Evolutionary conservation across 2,797 vertebrate species (phyloP).

Genomic region (Gallirallus australis): DNA sequence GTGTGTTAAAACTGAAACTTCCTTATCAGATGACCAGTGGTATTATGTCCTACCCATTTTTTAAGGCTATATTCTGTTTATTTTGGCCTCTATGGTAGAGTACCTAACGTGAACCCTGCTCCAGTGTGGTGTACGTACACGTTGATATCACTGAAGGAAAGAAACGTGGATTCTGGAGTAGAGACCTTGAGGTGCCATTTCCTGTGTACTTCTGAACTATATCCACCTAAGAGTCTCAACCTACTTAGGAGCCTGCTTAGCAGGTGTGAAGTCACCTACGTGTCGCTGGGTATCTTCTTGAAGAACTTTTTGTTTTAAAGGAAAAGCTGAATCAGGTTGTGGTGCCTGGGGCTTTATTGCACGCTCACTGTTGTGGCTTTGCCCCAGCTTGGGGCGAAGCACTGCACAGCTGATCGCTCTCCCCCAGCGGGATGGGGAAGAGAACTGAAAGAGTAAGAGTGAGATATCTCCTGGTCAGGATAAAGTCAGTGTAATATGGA

Average conservation of each 20-base stretch:
- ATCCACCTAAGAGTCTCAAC: not conserved
- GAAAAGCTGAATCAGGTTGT: not conserved
- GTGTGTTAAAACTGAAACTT: not conserved
- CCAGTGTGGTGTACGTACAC: accelerated
- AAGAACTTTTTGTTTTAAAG: not conserved
- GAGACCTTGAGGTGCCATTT: not conserved
- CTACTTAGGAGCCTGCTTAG: not conserved
- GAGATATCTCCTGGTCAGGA: too few relatives aligned
- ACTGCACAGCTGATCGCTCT: too few relatives aligned
- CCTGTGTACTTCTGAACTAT: not conserved
- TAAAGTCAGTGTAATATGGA: too few relatives aligned
- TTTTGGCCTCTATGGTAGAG: not conserved
- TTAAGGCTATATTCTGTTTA: not conserved
- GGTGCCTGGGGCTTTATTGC: not conserved
- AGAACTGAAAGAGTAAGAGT: too few relatives aligned
- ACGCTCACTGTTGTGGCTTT: too few relatives aligned
- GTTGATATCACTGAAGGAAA: not conserved
- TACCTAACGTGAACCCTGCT: not conserved
- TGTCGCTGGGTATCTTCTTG: not conserved
- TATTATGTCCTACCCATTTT: not conserved
- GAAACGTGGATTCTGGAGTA: not conserved
- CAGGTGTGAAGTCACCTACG: not conserved
- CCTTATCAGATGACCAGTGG: not conserved
- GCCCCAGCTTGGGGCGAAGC: too few relatives aligned
- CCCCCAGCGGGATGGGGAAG: too few relatives aligned